Evolutionary conservation across 2,113 vertebrate species (phyloP).

Genomic region (Abramis brama): DNA sequence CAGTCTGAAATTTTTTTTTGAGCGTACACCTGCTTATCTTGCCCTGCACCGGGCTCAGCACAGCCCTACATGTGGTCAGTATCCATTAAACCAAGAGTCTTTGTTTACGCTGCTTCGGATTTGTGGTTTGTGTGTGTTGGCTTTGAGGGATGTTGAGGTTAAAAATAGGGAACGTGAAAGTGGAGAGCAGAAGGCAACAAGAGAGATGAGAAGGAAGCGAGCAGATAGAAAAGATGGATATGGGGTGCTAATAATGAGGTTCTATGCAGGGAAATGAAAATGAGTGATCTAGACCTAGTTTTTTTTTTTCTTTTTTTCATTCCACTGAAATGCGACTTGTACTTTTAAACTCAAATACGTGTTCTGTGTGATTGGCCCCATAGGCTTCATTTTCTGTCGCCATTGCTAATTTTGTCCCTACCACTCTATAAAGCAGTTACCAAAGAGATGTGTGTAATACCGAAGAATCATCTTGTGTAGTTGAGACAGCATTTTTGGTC

Average conservation of each 20-base stretch:
- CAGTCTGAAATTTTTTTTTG: conserved; percentile 32
- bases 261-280: conserved; percentile 23
- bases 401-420: too few species aligned
- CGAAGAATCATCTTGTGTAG: too few species aligned
- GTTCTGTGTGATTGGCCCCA: not conserved
- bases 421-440: too few species aligned
- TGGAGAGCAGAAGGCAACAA: not conserved
- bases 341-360: not conserved
- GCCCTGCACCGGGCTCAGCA: not conserved
- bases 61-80: conserved; percentile 36
- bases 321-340: not conserved
- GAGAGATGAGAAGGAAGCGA: not conserved
- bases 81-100: conserved; percentile 24
- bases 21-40: conserved; percentile 49
- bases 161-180: not conserved
- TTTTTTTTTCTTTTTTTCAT: not conserved
- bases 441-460: too few species aligned
- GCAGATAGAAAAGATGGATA: not conserved
- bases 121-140: conserved; percentile 11
- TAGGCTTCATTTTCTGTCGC: not conserved
- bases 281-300: conserved; percentile 10
- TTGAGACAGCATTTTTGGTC: not conserved
- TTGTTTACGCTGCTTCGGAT: conserved; percentile 9
- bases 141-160: conserved; percentile 22
- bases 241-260: not conserved